These are phyloP conservation scores for Neogobius melanostomus DNA, from an alignment of 2,113 vertebrate species.

Conservation along the genomic window DNA sequence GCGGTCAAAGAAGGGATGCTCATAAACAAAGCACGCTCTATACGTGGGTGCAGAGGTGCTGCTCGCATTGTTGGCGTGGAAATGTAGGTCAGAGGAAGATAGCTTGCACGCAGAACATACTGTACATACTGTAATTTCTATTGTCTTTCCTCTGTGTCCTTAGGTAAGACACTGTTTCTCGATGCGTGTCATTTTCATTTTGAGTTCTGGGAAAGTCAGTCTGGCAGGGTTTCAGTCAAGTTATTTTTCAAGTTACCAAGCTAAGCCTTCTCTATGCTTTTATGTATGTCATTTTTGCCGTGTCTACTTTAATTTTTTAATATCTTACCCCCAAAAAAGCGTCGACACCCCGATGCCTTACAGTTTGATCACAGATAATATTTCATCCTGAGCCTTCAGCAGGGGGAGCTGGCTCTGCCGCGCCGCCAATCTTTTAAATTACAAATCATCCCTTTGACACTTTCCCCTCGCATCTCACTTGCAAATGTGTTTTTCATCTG, in stretches of 20 bases:
- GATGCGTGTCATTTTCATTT: too few relatives aligned
- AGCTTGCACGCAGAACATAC: too few relatives aligned
- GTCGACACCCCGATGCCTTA: background rate
- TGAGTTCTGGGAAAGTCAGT: too few relatives aligned
- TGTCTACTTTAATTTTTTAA: background rate
- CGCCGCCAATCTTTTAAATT: background rate
- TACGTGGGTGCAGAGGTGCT: background rate
- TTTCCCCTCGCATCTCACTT: background rate
- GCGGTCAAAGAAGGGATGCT: background rate
- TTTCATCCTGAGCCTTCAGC: background rate
- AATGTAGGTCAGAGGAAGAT: conserved; percentile 5
- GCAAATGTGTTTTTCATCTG: conserved; percentile 4
- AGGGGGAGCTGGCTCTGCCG: background rate
- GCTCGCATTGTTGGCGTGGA: background rate
- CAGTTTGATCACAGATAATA: background rate
- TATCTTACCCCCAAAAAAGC: background rate
- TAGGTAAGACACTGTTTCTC: background rate
- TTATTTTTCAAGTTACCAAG: too few relatives aligned
- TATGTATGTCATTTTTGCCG: too few relatives aligned
- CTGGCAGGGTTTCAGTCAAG: too few relatives aligned
- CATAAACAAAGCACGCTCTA: background rate
- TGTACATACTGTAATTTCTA: too few relatives aligned
- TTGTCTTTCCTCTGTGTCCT: background rate
- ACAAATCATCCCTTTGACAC: conserved; percentile 9
- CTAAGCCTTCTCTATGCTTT: too few relatives aligned